A percentile compares a stretch with the other conserved stretches of the same genome.
Evolutionary conservation across 92 coral and sea anemone species (phyloP).

Genomic region (Paramuricea clavata): DNA sequence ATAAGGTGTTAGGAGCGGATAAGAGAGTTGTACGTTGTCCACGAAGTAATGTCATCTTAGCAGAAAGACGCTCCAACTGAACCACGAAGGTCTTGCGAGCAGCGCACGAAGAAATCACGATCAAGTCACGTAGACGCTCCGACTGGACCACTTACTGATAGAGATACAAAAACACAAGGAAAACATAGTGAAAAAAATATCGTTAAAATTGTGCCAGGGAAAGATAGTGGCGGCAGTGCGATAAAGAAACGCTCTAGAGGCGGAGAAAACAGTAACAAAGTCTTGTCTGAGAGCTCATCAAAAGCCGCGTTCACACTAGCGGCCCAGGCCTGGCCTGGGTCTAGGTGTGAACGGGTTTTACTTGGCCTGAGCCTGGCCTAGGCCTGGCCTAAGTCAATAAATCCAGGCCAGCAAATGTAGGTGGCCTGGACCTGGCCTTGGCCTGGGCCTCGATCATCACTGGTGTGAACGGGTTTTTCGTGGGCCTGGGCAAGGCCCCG

Average conservation of each 20-base stretch:
- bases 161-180: neutral
- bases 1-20: slow-evolving; percentile 74
- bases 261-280: slow-evolving; percentile 65
- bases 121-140: neutral
- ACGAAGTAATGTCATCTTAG: slow-evolving; percentile 72
- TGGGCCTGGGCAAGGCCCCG: too few species aligned
- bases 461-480: too few species aligned
- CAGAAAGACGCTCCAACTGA: too few species aligned
- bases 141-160: neutral
- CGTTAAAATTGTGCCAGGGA: slow-evolving; percentile 80
- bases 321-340: too few species aligned
- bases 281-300: slow-evolving; percentile 47
- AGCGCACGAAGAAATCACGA: neutral
- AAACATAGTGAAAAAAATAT: slow-evolving; percentile 25
- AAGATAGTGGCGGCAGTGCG: slow-evolving; percentile 4
- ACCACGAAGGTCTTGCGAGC: too few species aligned
- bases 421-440: too few species aligned
- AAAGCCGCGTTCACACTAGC: too few species aligned
- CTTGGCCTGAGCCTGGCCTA: too few species aligned
- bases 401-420: too few species aligned
- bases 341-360: too few species aligned
- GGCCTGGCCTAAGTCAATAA: too few species aligned
- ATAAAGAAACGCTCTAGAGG: neutral
- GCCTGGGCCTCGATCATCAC: too few species aligned
- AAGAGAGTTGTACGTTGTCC: slow-evolving; percentile 71